Percentiles rank a stretch among this genome's conserved stretches.
Evolutionary conservation across 2,888 invertebrate species (phyloP).

Genomic region (Cryptus viduatorius): DNA sequence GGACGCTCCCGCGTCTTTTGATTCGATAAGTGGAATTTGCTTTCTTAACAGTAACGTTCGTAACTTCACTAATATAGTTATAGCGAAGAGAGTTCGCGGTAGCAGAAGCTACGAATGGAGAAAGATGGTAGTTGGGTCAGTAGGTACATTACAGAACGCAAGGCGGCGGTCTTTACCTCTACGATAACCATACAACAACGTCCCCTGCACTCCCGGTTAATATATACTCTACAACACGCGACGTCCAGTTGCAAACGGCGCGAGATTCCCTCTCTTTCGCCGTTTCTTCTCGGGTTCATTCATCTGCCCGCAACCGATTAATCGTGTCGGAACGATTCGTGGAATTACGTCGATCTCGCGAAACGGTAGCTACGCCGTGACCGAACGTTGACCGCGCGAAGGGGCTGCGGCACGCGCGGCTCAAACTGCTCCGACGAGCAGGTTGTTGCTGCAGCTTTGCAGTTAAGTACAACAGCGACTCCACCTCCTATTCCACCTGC

Average conservation of each 20-base stretch:
- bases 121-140: constrained; percentile 64
- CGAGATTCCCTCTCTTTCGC: neutral
- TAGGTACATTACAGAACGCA: constrained; percentile 53
- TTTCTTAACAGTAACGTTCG: neutral
- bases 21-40: neutral
- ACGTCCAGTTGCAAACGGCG: neutral
- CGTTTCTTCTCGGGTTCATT: constrained; percentile 67
- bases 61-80: constrained; percentile 25
- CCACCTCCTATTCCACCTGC: constrained; percentile 15
- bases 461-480: neutral
- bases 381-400: constrained; percentile 44
- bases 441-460: constrained; percentile 8
- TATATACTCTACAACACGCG: neutral
- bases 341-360: constrained; percentile 58
- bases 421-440: neutral
- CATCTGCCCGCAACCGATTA: constrained; percentile 67
- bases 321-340: constrained; percentile 66
- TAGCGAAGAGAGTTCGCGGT: constrained; percentile 24
- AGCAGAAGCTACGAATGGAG: constrained; percentile 44
- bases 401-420: constrained; percentile 14
- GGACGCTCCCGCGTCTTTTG: no score
- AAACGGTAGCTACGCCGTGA: constrained; percentile 53
- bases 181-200: constrained; percentile 21
- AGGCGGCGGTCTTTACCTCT: neutral
- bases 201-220: constrained; percentile 19